Evolutionary conservation across 2,797 vertebrate species (phyloP).

Genomic region (Chelon auratus): DNA sequence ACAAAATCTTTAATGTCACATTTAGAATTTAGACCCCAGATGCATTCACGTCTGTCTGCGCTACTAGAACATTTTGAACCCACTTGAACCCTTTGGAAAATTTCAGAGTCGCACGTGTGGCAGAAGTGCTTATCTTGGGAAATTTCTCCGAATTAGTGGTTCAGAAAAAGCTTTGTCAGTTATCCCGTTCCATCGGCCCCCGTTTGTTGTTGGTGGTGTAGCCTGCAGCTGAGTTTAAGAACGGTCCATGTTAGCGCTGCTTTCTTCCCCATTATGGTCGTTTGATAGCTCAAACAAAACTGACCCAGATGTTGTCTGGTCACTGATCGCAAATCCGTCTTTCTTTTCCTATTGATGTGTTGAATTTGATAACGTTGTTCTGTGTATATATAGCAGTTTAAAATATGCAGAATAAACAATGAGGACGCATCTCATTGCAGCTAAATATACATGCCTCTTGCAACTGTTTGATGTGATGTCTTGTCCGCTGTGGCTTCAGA

Average conservation of each 20-base stretch:
- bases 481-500: neutral
- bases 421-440: neutral
- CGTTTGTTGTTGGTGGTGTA: constrained; percentile 4
- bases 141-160: constrained; percentile 35
- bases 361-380: neutral
- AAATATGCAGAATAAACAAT: neutral
- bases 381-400: neutral
- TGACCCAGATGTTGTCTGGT: constrained; percentile 21
- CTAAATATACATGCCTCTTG: neutral
- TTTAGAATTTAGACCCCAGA: neutral
- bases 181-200: constrained; percentile 9
- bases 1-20: neutral
- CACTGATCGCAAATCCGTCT: constrained; percentile 18
- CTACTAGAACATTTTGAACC: neutral
- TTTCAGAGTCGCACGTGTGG: constrained; percentile 16
- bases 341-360: neutral
- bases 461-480: no score
- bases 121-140: constrained; percentile 33
- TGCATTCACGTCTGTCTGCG: neutral
- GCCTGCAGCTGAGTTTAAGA: constrained; percentile 12
- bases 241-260: constrained; percentile 6
- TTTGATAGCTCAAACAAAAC: constrained; percentile 29
- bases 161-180: constrained; percentile 38
- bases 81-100: constrained; percentile 13
- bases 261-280: constrained; percentile 17